Base-by-base conservation (phyloP, 2,888 invertebrate species). In the Colletes collaris region DNA sequence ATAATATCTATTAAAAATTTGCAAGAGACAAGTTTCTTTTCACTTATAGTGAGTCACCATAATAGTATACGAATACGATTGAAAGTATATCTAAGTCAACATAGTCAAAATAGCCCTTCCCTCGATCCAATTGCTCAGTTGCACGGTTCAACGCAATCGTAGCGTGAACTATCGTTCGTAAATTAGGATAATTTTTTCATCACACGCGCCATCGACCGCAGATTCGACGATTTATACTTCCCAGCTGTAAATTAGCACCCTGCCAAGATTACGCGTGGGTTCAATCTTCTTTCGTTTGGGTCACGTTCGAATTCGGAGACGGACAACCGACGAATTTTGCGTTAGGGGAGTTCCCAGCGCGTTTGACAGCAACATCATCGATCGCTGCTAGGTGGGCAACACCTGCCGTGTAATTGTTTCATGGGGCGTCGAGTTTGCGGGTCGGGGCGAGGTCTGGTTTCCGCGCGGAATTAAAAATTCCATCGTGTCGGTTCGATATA, bases 391-490 rank as follows among this genome's bases (percentile, higher is more conserved):
- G 40, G 0, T 8, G 0, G 8, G 56, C 44, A 58, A 40, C 13
- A 10, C 0, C 0, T 37, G 19, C 11, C 40, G 13, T 58, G n/a
- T 40, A 58, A 71, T 65, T 13, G 58, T 40, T 8, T 46, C 37
- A 49, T 11, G 8, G 19, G 6, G 16, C 6, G 1, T 13, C 4
- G 49, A 10, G 7, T 11, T 13, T 58, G n/a, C 19, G 13, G 4
- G 40, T 10, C 37, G 35, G 16, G 6, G 4, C 16, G 27, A 27
- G 27, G 27, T 56, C 40, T 49, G 46, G 37, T 13, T n/a, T 44
- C 16, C 40, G 3, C n/a, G n/a, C 27, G 16, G 55, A 63, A 75
- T 69, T 58, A 58, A 75, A 69, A 63, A 63, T 69, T 69, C 58
- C 44, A 58, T 44, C 53, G 44, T 8, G 11, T 35, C 40, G 44